Base-by-base conservation (phyloP, 2,797 vertebrate species). In the Myotis findleyi region DNA sequence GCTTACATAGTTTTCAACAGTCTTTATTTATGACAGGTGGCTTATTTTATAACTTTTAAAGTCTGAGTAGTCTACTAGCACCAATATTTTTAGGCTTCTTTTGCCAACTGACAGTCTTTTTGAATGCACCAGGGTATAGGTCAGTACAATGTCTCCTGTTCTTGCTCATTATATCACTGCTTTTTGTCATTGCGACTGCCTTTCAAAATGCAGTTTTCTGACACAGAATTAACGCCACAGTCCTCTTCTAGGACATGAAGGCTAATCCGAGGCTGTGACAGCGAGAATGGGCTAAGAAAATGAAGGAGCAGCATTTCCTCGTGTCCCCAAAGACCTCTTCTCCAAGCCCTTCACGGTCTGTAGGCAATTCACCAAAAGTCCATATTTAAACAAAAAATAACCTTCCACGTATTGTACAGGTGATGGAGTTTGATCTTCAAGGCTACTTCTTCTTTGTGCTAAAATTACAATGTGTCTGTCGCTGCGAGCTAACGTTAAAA, bases 191-290 rank as follows among this genome's bases (percentile, higher is more conserved):
- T 69, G 59, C 72, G 62, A 73, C 23, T 89, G 33, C 2, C 18
- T 91, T 89, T 77, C 73, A 85, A 91, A 87, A 87, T 25, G 36
- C 13, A 83, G 36, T 51, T 94, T 95, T 95, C 89, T 85, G 87
- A 66, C 44, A 53, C 5, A 87, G 76, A 82, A 53, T 79, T 89
- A 77, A 76, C 30, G 10, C 11, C 21, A 1, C 5, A 33, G 71
- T 77, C n/a, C 20, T 76, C 75, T 64, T 57, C 33, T 14, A 71
- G 88, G 59, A 44, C 25, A 33, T 33, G 38, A 90, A 62, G 7
- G 41, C 49, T 62, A 53, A 77, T 16, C 17, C 41, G 21, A 89
- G 44, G 30, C 21, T 47, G 1, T 51, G 38, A 41, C 41, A 83
- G 79, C 51, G 41, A 84, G 57, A 68, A 76, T 12, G 17, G n/a